Conservation (phyloP, 2,888 invertebrate species). For the Apamea epomidion region DNA sequence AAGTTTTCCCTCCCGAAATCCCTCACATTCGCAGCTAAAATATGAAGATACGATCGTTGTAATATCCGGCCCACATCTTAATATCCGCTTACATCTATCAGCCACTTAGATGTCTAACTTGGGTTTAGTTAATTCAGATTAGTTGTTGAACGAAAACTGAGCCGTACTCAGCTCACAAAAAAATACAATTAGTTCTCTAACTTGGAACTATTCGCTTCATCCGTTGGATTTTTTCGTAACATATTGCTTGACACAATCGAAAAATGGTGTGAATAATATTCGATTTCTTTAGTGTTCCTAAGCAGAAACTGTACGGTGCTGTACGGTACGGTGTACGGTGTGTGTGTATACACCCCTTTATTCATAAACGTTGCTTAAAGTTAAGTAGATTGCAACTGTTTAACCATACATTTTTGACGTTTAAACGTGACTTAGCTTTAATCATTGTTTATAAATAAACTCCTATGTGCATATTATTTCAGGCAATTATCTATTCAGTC, state of each 20-base stretch:
- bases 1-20: conserved; percentile 54
- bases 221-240: not conserved
- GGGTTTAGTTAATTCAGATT: conserved; percentile 57
- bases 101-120: conserved; percentile 64
- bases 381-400: too few species aligned
- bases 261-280: not conserved
- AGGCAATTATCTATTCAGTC: not conserved
- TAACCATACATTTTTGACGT: too few species aligned
- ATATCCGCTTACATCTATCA: conserved; percentile 82
- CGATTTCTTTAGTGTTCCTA: not conserved
- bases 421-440: too few species aligned
- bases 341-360: not conserved
- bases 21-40: conserved; percentile 62
- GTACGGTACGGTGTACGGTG: too few species aligned
- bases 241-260: not conserved
- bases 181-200: not conserved
- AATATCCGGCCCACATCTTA: conserved; percentile 82
- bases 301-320: too few species aligned
- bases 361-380: too few species aligned
- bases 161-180: too few species aligned
- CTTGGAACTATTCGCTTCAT: not conserved
- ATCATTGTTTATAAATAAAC: too few species aligned
- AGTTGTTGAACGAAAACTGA: conserved; percentile 41
- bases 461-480: not conserved
- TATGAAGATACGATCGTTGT: conserved; percentile 71